phyloP scores from a whole-genome alignment of 2,888 invertebrate species.

The Epistrophella euchroma region DNA sequence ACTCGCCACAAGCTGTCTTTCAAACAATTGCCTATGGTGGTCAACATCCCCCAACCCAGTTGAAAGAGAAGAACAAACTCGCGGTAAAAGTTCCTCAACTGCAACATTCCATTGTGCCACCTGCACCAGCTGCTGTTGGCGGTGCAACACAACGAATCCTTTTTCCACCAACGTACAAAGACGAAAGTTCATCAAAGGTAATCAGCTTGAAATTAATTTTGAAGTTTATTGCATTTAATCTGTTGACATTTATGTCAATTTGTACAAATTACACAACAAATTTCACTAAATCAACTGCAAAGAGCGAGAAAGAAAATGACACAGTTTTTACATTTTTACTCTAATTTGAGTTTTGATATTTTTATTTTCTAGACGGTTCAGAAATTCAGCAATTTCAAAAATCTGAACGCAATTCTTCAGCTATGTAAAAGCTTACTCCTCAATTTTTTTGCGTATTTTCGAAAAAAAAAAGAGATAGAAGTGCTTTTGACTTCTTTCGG shows the following conservation, averaged over 20 bases:
- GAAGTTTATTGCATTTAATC: constrained; percentile 17
- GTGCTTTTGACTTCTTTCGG: too few relatives aligned
- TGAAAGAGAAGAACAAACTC: constrained; percentile 67
- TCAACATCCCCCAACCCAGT: constrained; percentile 77
- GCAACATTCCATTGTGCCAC: constrained; percentile 76
- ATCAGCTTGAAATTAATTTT: constrained; percentile 50
- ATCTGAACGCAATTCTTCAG: too few relatives aligned
- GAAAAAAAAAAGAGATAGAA: too few relatives aligned
- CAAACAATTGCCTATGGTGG: constrained; percentile 79
- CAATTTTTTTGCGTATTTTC: too few relatives aligned
- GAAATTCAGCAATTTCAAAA: too few relatives aligned
- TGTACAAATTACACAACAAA: too few relatives aligned
- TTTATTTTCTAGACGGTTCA: too few relatives aligned
- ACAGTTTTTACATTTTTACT: too few relatives aligned
- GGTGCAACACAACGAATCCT: constrained; percentile 48
- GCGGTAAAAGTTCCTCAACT: constrained; percentile 59
- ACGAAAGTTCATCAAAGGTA: constrained; percentile 74
- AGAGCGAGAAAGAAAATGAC: too few relatives aligned
- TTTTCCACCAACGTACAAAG: constrained; percentile 53
- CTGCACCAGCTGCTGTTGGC: constrained; percentile 66
- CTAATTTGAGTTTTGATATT: too few relatives aligned
- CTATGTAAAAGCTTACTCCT: too few relatives aligned
- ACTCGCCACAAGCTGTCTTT: constrained; percentile 61
- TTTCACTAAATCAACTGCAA: background rate
- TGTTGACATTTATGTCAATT: background rate